Percentiles rank a stretch among this genome's conserved stretches.
Evolutionary conservation across 2,113 vertebrate species (phyloP).

Genomic region (Suncus etruscus): DNA sequence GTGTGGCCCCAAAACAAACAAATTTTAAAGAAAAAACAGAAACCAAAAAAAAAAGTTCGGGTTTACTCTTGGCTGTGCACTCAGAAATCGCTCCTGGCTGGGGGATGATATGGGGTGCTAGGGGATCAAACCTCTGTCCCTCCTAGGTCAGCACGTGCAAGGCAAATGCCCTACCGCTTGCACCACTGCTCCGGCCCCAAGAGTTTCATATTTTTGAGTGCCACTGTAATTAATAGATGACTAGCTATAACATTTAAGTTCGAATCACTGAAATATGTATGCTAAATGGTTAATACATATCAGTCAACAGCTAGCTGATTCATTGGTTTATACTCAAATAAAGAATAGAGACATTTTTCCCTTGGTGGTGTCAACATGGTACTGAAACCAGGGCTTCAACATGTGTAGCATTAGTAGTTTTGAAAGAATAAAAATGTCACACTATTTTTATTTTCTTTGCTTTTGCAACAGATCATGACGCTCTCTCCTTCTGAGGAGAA

Average conservation of each 20-base stretch:
- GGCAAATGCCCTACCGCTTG: too few relatives aligned
- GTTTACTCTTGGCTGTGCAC: too few relatives aligned
- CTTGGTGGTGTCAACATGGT: too few relatives aligned
- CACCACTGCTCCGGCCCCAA: too few relatives aligned
- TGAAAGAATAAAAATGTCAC: neutral
- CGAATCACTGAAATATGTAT: neutral
- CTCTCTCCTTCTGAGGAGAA: constrained; percentile 93
- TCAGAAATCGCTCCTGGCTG: too few relatives aligned
- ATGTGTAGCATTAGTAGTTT: neutral
- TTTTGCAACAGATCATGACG: constrained; percentile 91
- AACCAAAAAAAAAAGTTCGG: too few relatives aligned
- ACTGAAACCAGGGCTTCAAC: too few relatives aligned
- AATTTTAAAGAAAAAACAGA: too few relatives aligned
- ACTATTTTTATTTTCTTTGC: constrained; percentile 54
- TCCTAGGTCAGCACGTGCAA: too few relatives aligned
- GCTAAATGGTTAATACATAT: neutral
- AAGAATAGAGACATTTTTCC: neutral
- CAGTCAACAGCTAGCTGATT: neutral
- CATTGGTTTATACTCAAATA: neutral
- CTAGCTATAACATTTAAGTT: neutral
- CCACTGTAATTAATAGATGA: neutral
- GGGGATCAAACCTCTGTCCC: too few relatives aligned
- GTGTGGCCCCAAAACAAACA: too few relatives aligned
- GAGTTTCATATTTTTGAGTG: neutral
- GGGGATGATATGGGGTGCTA: too few relatives aligned